phyloP scores from a whole-genome alignment of 2,113 vertebrate genomes.

The Oreochromis aureus region DNA sequence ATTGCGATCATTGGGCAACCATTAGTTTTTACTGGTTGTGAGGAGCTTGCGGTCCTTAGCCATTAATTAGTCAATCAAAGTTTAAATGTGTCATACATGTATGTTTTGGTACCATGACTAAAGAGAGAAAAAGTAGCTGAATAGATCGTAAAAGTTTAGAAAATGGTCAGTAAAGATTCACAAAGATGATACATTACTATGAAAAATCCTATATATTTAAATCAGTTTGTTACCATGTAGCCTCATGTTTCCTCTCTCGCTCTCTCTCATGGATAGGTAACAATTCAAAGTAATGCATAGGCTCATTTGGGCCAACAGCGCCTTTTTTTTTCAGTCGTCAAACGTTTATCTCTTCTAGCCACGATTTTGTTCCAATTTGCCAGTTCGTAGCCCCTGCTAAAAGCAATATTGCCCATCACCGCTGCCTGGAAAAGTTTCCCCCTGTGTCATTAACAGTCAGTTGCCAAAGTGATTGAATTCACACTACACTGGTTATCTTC shows the following conservation, averaged over 20 bases:
- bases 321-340: background rate
- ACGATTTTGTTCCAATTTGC: constrained; percentile 51
- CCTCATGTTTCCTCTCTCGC: background rate
- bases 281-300: background rate
- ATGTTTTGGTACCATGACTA: background rate
- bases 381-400: constrained; percentile 45
- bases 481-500: constrained; percentile 61
- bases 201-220: background rate
- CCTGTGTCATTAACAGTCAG: constrained; percentile 60
- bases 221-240: background rate
- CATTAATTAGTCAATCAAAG: background rate
- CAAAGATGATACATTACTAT: background rate
- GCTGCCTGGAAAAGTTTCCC: constrained; percentile 43
- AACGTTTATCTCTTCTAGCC: constrained; percentile 41
- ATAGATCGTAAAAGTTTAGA: background rate
- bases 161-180: background rate
- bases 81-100: background rate
- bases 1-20: background rate
- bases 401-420: constrained; percentile 56
- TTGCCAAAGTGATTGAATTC: constrained; percentile 64
- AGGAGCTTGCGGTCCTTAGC: background rate
- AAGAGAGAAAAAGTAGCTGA: background rate
- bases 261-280: background rate
- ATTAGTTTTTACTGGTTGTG: background rate
- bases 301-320: background rate